Percentiles rank a stretch among this genome's conserved stretches.
Conservation (phyloP, 2,113 vertebrate genomes). For the Arenaria interpres region DNA sequence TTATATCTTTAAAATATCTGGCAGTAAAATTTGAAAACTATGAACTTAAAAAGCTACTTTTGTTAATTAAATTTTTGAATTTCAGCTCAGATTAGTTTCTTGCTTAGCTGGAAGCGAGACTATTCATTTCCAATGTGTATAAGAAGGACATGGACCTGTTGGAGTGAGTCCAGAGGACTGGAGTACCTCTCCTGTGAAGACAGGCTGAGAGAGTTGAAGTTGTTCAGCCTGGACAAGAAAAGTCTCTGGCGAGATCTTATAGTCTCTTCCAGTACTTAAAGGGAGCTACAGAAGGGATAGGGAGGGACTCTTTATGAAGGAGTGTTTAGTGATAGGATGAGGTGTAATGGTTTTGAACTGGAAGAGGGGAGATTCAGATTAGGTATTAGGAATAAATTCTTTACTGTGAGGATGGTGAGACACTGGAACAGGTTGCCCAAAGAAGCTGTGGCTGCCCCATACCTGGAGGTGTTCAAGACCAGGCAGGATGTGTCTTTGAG, state of each 20-base stretch:
- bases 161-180: not conserved
- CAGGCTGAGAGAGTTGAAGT: not conserved
- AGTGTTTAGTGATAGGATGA: not conserved
- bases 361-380: not conserved
- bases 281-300: not conserved
- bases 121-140: not conserved
- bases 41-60: not conserved
- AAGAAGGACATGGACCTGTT: not conserved
- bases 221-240: not conserved
- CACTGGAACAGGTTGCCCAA: not conserved
- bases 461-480: not conserved
- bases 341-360: not conserved
- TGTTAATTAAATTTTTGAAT: not conserved
- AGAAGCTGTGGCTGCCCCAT: too few species aligned
- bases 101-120: not conserved
- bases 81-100: not conserved
- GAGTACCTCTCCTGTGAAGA: not conserved
- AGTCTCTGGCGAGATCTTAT: not conserved
- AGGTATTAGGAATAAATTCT: not conserved
- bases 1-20: not conserved
- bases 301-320: not conserved
- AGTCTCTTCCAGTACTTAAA: not conserved
- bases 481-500: not conserved
- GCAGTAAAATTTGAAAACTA: not conserved
- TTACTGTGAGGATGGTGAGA: not conserved